Evolutionary conservation across 1,140 invertebrate genomes (phyloP), one percentile per base, ranked within the genome.

Genomic region (Polyergus mexicanus): DNA sequence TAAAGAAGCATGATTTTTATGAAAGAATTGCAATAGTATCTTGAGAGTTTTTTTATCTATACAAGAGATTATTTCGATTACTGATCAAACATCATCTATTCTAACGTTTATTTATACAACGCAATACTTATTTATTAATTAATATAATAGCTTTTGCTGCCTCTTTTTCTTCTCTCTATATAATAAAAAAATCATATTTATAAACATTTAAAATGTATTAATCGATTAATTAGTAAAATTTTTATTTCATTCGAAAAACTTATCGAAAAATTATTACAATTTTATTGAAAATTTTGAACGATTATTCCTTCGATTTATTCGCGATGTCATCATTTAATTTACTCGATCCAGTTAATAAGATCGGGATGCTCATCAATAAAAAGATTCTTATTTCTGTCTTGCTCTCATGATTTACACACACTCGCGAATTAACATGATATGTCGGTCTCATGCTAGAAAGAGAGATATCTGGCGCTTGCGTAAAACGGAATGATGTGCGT

Each of bases 281-380:
- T 41, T 80, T 41, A 28, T 56, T 54, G 3, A 0, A 54, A 19
- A 44, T 19, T 54, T 38, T 13, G 16, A 13, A 0, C 19, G 3
- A 35, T 80, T 13, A 71, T 85, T 16, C 3, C 19, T 11, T n/a
- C 2, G n/a, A 41, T 6, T n/a, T 44, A 35, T 54, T 41, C 25
- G 19, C 22, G 5, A 35, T 35, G 10, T 19, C 19, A 25, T n/a
- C 1, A 62, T 84, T 60, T 69, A 13, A 41, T 85, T 91, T 88
- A 51, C 16, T 3, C 19, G 38, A 80, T 38, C n/a, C 44, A 44
- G 1, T 54, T 68, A 68, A 68, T 38, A 68, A 78, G 68, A 54
- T 85, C 75, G 11, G 4, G 58, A 25, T 85, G 41, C 89, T 90
- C 84, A 84, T 69, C 62, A 84, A 89, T 91, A 88, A 86, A 85